phyloP scores from a whole-genome alignment of 1,140 invertebrate species.

The Lepidurus apus region DNA sequence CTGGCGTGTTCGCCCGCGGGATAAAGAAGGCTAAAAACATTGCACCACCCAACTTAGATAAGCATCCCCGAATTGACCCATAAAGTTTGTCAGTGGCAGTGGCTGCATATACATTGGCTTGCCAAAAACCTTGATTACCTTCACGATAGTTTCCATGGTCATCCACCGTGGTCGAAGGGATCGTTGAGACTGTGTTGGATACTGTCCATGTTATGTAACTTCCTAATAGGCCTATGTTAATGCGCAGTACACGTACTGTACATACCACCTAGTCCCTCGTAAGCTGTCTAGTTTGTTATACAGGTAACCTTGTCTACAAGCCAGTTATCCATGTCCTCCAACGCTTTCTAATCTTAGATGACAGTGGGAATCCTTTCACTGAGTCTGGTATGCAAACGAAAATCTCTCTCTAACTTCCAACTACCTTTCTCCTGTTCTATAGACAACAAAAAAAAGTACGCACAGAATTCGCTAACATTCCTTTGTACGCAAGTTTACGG shows the following conservation, averaged over 20 bases:
- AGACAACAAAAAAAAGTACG: background rate
- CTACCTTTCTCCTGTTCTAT: background rate
- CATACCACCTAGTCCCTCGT: background rate
- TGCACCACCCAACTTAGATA: background rate
- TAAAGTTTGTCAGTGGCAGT: background rate
- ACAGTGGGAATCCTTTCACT: constrained; percentile 4
- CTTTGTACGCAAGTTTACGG: too few relatives aligned
- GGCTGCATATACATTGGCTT: background rate
- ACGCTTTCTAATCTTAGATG: background rate
- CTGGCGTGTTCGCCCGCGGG: background rate
- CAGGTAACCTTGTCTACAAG: background rate
- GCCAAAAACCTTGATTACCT: background rate
- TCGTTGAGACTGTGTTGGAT: too few relatives aligned
- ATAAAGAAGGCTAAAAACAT: background rate
- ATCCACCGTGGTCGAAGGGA: background rate
- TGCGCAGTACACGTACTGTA: too few relatives aligned
- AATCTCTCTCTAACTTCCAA: background rate
- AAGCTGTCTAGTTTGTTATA: background rate
- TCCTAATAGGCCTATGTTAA: too few relatives aligned
- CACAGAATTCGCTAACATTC: background rate
- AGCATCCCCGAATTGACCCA: background rate
- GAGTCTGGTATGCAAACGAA: background rate
- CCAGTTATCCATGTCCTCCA: background rate
- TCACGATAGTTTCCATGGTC: background rate
- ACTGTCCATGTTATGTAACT: too few relatives aligned